Conservation (phyloP, 2,888 invertebrate species). For the Arrhopalites spinosus region DNA sequence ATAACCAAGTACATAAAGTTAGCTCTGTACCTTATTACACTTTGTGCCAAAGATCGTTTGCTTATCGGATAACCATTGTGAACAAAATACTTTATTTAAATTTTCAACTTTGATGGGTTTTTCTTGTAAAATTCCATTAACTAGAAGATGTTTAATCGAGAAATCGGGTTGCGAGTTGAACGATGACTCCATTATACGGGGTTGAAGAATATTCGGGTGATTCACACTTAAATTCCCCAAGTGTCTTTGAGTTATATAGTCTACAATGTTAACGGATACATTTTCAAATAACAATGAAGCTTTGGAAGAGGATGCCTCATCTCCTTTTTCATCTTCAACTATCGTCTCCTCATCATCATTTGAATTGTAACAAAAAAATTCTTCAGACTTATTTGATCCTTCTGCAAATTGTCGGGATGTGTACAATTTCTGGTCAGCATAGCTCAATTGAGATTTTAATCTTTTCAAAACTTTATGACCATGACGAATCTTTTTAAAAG, state of each 20-base stretch:
- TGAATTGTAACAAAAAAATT: slow-evolving; percentile 87
- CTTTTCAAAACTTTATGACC: slow-evolving; percentile 48
- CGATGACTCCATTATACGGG: slow-evolving; percentile 46
- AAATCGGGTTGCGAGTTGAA: slow-evolving; percentile 64
- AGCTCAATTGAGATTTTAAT: slow-evolving; percentile 48
- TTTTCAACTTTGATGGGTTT: slow-evolving; percentile 80
- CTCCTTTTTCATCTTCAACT: slow-evolving; percentile 63
- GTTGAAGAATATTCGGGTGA: slow-evolving; percentile 46
- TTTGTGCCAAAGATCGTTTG: slow-evolving; percentile 97
- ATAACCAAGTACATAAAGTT: background rate
- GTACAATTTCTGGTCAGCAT: slow-evolving; percentile 52
- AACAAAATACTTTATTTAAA: slow-evolving; percentile 93
- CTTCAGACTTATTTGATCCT: slow-evolving; percentile 79
- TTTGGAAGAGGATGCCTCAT: background rate
- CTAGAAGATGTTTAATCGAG: slow-evolving; percentile 84
- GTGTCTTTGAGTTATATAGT: slow-evolving; percentile 80
- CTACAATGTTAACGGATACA: slow-evolving; percentile 74
- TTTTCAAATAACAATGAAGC: slow-evolving; percentile 42
- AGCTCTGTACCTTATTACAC: slow-evolving; percentile 81
- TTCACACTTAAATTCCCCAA: slow-evolving; percentile 64
- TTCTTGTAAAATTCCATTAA: slow-evolving; percentile 86
- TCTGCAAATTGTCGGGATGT: slow-evolving; percentile 51
- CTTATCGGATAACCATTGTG: slow-evolving; percentile 92
- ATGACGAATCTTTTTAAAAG: slow-evolving; percentile 40
- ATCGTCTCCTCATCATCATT: slow-evolving; percentile 81